Percentiles rank a stretch among this genome's conserved stretches.
Evolutionary conservation across 2,113 vertebrate species (phyloP).

Genomic region (Erinaceus europaeus): DNA sequence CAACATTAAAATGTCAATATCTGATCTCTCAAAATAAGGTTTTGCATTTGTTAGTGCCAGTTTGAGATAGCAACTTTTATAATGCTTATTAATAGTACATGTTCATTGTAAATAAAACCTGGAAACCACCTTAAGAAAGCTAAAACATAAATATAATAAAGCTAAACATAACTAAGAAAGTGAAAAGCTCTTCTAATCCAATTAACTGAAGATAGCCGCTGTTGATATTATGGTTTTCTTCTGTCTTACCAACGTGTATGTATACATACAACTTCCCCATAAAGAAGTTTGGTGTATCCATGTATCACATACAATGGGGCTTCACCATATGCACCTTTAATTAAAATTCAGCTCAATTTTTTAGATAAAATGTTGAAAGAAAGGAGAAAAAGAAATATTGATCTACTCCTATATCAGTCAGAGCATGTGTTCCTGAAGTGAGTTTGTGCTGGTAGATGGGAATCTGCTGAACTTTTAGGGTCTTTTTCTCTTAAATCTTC

Average conservation of each 20-base stretch:
- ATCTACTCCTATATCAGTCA: neutral
- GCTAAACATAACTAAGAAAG: constrained; percentile 14
- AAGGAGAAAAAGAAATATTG: neutral
- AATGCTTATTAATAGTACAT: neutral
- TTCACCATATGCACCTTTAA: neutral
- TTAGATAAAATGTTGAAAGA: neutral
- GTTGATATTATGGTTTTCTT: neutral
- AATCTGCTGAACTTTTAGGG: neutral
- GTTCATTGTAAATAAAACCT: neutral
- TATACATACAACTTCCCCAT: neutral
- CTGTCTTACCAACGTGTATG: neutral
- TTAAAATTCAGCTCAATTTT: neutral
- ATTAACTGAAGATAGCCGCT: neutral
- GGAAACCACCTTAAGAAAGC: too few relatives aligned
- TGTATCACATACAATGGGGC: neutral
- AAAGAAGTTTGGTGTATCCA: too few relatives aligned
- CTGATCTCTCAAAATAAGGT: constrained; percentile 15
- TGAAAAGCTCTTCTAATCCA: neutral
- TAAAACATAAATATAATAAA: neutral
- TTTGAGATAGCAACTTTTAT: neutral
- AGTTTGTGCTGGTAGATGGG: neutral
- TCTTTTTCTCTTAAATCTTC: neutral
- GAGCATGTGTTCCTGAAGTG: neutral
- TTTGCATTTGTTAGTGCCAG: constrained; percentile 24
- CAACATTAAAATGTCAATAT: constrained; percentile 10